Base-by-base conservation (phyloP, 2,797 vertebrate species). In the Pseudocheirus occidentalis region DNA sequence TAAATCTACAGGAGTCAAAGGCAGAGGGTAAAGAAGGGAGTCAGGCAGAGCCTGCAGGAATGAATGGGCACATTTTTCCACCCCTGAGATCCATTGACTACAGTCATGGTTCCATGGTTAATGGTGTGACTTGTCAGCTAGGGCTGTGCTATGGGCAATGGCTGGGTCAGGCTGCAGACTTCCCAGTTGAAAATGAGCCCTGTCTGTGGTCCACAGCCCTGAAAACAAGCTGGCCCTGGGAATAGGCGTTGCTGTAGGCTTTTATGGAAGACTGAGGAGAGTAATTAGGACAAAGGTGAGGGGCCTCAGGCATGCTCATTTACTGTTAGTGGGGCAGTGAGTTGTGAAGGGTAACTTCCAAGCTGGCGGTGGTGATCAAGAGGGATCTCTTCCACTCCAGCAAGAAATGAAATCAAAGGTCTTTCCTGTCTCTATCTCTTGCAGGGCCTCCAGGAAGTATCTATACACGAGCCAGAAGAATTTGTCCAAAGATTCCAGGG, bases 331-430 rank as follows among this genome's bases (percentile, higher is more conserved):
- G 98, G 99, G 98, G 98, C 98, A 99, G 98, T 98, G 98, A 98
- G 96, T 98, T 98, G 98, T 99, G 99, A 99, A 99, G 99, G 99
- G 98, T 98, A 97, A 97, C 98, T 96, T 97, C 97, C 95, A 97
- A 98, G 98, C 94, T 98, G 98, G 98, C 98, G 98, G 96, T 98
- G 98, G 97, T 92, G 96, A 98, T 98, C 95, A 95, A 95, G 97
- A 95, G 93, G 93, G 97, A 95, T 98, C 94, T 94, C 62, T 94
- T 93, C 92, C 92, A 87, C 93, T 95, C 87, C 93, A 89, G 54
- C 18, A 34, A 96, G 90, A 96, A 95, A 97, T 90, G 92, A 95
- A 94, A 95, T 31, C 7, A 55, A 94, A 93, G 14, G 46, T 52
- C 27, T 55, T 96, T 94, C 10, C 34, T 57, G 55, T 91, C 93